Evolutionary conservation across 2,888 invertebrate species (phyloP).

Genomic region (Maniola hyperantus): DNA sequence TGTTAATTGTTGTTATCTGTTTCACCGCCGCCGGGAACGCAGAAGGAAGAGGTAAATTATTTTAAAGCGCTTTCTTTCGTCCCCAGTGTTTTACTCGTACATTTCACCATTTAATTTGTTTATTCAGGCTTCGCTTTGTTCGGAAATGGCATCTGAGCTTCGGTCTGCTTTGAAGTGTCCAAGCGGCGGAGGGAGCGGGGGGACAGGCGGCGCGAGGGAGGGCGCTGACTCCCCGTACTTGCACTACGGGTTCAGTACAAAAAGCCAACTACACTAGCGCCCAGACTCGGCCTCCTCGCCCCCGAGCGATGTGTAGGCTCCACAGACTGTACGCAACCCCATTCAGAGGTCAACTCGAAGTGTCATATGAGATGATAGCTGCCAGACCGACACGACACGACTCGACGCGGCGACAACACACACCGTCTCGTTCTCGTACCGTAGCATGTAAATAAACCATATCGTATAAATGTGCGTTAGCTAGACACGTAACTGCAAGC

Average conservation of each 20-base stretch:
- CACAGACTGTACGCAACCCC: constrained; percentile 41
- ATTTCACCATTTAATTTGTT: constrained; percentile 45
- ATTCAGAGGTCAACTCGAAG: constrained; percentile 27
- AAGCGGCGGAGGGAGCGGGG: constrained; percentile 71
- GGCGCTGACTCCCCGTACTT: constrained; percentile 85
- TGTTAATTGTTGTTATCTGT: constrained; percentile 29
- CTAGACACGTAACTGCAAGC: not conserved
- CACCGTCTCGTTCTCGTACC: not conserved
- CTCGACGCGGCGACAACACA: not conserved
- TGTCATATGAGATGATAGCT: constrained; percentile 29
- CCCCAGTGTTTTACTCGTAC: constrained; percentile 29
- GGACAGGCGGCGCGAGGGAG: constrained; percentile 62
- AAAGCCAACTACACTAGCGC: constrained; percentile 79
- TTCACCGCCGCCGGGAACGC: constrained; percentile 43
- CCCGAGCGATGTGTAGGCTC: constrained; percentile 72
- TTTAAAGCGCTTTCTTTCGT: constrained; percentile 45
- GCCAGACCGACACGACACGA: constrained; percentile 27
- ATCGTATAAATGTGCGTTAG: constrained; percentile 28
- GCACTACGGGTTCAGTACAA: constrained; percentile 84
- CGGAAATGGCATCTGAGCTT: constrained; percentile 88
- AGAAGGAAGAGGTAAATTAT: constrained; percentile 76
- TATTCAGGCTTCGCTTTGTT: constrained; percentile 86
- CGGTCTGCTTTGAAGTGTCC: constrained; percentile 87
- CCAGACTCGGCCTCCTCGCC: constrained; percentile 71
- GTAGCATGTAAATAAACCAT: constrained; percentile 43